Evolutionary conservation across 1,140 invertebrate species (phyloP), one percentile per base, ranked within the genome.

Genomic region (Drosophila saltans): DNA sequence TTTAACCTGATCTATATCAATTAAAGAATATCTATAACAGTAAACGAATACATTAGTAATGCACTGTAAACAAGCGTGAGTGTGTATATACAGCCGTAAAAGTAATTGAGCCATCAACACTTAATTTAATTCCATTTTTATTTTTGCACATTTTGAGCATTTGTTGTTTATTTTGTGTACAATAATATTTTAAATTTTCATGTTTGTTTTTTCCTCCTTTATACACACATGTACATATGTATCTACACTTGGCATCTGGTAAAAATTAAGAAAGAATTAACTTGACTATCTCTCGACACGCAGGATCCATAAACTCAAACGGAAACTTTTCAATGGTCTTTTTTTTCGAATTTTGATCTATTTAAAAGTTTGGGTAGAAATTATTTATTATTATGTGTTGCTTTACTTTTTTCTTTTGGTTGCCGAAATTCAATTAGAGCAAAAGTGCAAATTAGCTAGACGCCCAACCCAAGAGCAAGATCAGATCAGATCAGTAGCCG

Each of bases 51-150:
- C 45, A 9, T 24, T 24, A 26, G 45, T 24, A 52, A 52, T 26
- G 3, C 45, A 52, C 45, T 52, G 45, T 52, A 3, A 26, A 21
- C 9, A 2, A 2, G 16, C 16, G 16, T 2, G 1, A 21, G 43
- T 58, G 21, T 26, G 7, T 68, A 36, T 66, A n/a, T 7, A 10
- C 48, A 41, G 10, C 39, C 10, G 39, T 33, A 11, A 16, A 73
- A 75, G 66, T 78, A 73, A 77, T 84, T 83, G 78, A 89, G 77
- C 89, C 75, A 89, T 88, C 84, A 80, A 84, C 83, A 88, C 84
- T 89, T 83, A 77, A 72, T 83, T 80, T 86, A 80, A 83, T 89
- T 80, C 69, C 45, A 70, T 84, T 84, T 88, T 88, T 86, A 86
- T 88, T 80, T 83, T 66, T 80, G 73, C 73, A 70, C 78, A 61